These are phyloP conservation scores for Streblospio benedicti DNA, from an alignment of 1,140 invertebrate species.

Conservation along the genomic window DNA sequence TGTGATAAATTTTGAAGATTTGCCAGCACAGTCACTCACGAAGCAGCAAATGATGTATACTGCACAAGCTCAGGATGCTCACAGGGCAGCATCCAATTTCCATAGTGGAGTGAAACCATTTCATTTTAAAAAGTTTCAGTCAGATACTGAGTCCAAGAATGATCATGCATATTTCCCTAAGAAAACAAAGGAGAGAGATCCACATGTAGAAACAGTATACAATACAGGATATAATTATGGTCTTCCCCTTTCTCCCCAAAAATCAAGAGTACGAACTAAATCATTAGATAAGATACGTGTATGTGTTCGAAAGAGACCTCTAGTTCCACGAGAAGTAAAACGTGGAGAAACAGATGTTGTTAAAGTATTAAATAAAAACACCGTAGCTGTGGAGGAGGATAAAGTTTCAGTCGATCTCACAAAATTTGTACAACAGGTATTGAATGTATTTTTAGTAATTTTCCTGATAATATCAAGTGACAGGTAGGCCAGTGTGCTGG, in stretches of 20 bases:
- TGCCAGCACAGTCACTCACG: background rate
- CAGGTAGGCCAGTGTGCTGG: background rate
- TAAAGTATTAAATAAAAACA: slow-evolving; percentile 82
- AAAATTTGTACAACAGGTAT: slow-evolving; percentile 61
- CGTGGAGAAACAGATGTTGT: slow-evolving; percentile 83
- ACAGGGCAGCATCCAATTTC: background rate
- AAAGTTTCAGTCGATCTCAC: slow-evolving; percentile 95
- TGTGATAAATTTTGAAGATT: background rate
- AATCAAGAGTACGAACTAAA: background rate
- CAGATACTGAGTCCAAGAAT: background rate
- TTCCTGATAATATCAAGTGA: background rate
- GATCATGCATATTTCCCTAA: slow-evolving; percentile 7
- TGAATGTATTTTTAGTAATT: background rate
- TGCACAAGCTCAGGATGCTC: background rate
- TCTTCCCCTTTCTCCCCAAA: slow-evolving; percentile 27
- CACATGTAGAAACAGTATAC: slow-evolving; percentile 16
- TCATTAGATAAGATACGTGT: slow-evolving; percentile 66
- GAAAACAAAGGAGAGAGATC: slow-evolving; percentile 4
- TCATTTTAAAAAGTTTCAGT: background rate
- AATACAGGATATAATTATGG: slow-evolving; percentile 42
- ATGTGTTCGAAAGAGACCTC: slow-evolving; percentile 88
- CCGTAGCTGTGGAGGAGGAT: slow-evolving; percentile 90
- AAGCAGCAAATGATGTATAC: background rate
- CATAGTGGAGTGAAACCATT: background rate
- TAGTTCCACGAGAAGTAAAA: slow-evolving; percentile 69